Conservation (phyloP, 35 echinoderm and acorn worm species). For the Ophioderma brevispina region DNA sequence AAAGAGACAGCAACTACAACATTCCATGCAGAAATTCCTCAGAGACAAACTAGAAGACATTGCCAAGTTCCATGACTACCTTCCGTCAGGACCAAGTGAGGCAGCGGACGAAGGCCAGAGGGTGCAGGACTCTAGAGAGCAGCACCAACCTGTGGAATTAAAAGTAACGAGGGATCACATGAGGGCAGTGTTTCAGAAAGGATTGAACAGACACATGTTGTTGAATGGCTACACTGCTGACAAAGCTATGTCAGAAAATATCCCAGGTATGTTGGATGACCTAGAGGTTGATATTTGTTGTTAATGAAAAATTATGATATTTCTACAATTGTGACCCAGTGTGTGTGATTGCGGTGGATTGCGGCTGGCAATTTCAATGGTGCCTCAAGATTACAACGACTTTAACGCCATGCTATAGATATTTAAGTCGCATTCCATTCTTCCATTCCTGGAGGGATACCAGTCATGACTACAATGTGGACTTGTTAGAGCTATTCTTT, state of each 20-base stretch:
- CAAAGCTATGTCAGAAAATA: background rate
- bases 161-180: slow-evolving; percentile 5
- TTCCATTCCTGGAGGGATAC: too few relatives aligned
- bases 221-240: slow-evolving; percentile 6
- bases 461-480: too few relatives aligned
- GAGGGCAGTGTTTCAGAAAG: slow-evolving; percentile 12
- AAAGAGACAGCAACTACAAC: slow-evolving; percentile 16
- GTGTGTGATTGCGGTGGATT: too few relatives aligned
- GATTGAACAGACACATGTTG: slow-evolving; percentile 30
- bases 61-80: slow-evolving; percentile 48
- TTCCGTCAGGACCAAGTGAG: background rate
- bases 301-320: too few relatives aligned
- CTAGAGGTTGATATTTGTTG: too few relatives aligned
- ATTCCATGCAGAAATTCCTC: slow-evolving; percentile 50
- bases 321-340: too few relatives aligned
- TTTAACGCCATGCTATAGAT: too few relatives aligned
- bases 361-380: too few relatives aligned
- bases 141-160: slow-evolving; percentile 5
- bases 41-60: slow-evolving; percentile 55
- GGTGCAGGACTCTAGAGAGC: background rate
- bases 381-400: too few relatives aligned
- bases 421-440: too few relatives aligned
- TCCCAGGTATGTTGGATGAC: too few relatives aligned
- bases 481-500: too few relatives aligned
- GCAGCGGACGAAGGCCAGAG: background rate